phyloP scores from a whole-genome alignment of 2,797 vertebrate genomes.

The Sebastes itinus region DNA sequence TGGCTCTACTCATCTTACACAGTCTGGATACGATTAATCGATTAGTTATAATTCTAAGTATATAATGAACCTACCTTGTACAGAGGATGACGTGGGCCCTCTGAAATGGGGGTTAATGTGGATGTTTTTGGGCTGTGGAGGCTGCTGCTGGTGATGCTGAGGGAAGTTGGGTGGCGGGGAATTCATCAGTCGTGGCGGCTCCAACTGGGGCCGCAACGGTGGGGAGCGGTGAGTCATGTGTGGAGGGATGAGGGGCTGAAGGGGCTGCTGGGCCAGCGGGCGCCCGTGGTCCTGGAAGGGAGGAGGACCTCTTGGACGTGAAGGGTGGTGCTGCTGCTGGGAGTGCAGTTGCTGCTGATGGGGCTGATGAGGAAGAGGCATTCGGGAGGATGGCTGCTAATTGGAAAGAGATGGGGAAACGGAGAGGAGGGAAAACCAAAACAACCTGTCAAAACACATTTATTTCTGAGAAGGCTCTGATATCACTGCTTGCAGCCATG shows the following conservation, averaged over 20 bases:
- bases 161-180: slow-evolving; percentile 86
- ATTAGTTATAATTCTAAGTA: too few species aligned
- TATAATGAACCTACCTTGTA: slow-evolving; percentile 85
- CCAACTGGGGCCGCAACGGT: slow-evolving; percentile 87
- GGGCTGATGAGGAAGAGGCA: slow-evolving; percentile 73
- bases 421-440: slow-evolving; percentile 46
- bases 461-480: slow-evolving; percentile 18
- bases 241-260: slow-evolving; percentile 90
- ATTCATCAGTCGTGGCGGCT: slow-evolving; percentile 86
- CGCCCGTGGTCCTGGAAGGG: slow-evolving; percentile 79
- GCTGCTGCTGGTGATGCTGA: slow-evolving; percentile 80
- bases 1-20: too few species aligned
- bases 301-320: slow-evolving; percentile 83
- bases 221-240: slow-evolving; percentile 90
- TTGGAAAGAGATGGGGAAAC: slow-evolving; percentile 40
- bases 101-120: slow-evolving; percentile 99
- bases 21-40: too few species aligned
- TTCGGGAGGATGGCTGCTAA: slow-evolving; percentile 70
- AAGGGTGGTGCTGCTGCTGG: slow-evolving; percentile 80
- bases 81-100: slow-evolving; percentile 89
- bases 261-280: slow-evolving; percentile 81
- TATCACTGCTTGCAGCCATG: slow-evolving; percentile 28
- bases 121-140: slow-evolving; percentile 95
- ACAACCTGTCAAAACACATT: slow-evolving; percentile 61
- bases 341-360: slow-evolving; percentile 77